A percentile compares a stretch with the other conserved stretches of the same genome.
Conservation (phyloP, 2,113 vertebrate species). For the Bubo scandiacus region DNA sequence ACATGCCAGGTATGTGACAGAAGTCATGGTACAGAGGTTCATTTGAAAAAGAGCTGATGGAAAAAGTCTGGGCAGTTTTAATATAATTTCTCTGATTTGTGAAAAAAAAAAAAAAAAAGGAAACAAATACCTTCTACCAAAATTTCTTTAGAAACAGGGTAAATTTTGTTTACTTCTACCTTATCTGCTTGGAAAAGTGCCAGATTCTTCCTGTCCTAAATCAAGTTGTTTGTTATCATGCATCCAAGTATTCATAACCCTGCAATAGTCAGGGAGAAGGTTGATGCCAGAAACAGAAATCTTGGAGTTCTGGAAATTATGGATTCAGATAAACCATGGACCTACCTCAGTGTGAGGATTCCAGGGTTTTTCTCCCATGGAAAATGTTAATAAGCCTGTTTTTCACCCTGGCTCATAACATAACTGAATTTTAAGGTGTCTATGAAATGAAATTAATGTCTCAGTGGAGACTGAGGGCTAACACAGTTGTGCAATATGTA, state of each 20-base stretch:
- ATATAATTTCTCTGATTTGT: background rate
- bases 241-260: background rate
- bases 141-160: background rate
- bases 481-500: background rate
- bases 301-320: background rate
- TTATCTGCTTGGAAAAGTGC: background rate
- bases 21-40: background rate
- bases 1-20: background rate
- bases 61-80: background rate
- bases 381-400: background rate
- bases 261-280: background rate
- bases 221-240: background rate
- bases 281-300: background rate
- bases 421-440: background rate
- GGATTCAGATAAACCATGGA: background rate
- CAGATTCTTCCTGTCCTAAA: background rate
- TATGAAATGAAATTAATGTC: background rate
- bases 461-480: background rate
- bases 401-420: background rate
- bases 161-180: background rate
- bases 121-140: background rate
- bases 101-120: background rate
- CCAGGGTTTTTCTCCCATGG: background rate
- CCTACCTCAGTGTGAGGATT: background rate
- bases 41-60: background rate